Evolutionary conservation across 2,113 vertebrate genomes (phyloP).

Genomic region (Ameiurus melas): DNA sequence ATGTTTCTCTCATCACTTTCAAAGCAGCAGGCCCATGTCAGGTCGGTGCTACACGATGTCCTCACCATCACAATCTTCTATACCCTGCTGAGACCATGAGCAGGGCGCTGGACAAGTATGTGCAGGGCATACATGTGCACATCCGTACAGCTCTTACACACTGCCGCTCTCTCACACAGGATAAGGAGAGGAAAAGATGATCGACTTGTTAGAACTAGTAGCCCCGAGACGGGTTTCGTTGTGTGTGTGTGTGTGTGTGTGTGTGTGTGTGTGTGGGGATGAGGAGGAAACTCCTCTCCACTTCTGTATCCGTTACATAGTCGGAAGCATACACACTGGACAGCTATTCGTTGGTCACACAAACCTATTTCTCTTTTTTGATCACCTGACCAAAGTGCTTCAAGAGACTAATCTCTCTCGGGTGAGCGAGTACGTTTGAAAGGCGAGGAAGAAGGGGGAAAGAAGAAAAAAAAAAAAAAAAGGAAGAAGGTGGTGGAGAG

Average conservation of each 20-base stretch:
- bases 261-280: neutral
- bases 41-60: constrained; percentile 54
- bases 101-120: constrained; percentile 44
- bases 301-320: neutral
- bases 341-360: neutral
- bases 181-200: neutral
- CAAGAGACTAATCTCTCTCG: neutral
- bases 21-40: constrained; percentile 51
- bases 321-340: neutral
- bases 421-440: constrained; percentile 1
- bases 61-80: constrained; percentile 45
- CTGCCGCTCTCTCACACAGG: constrained; percentile 6
- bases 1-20: constrained; percentile 49
- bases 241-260: too few relatives aligned
- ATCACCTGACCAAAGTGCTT: constrained; percentile 11
- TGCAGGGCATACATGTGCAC: constrained; percentile 34
- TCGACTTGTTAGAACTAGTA: neutral
- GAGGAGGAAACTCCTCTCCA: neutral
- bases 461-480: constrained; percentile 17
- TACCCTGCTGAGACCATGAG: constrained; percentile 50
- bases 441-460: neutral
- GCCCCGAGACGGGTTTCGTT: neutral
- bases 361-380: neutral
- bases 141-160: constrained; percentile 16
- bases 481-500: constrained; percentile 36